Evolutionary conservation across 2,797 vertebrate species (phyloP), one percentile per base, ranked within the genome.

Genomic region (Erithacus rubecula): DNA sequence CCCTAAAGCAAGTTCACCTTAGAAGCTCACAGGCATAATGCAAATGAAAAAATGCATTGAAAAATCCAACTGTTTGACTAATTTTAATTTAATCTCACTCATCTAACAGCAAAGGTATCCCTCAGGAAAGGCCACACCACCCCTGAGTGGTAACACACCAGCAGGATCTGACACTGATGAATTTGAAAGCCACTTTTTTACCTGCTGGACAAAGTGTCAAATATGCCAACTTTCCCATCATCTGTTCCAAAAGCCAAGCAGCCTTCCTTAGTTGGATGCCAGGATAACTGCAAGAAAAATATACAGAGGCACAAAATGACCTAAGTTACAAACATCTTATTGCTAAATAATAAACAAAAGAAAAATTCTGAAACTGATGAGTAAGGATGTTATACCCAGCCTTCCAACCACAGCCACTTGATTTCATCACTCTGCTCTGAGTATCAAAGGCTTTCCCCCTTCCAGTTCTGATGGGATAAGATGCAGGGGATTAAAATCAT

Each of bases 191-290:
- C 21, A 4, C 19, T 80, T 76, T 87, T 98, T 98, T 97, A 99
- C 99, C 98, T 99, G 98, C 96, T 98, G 27, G 98, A 99, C 89
- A 98, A 98, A 67, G 98, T 98, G 10, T 99, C 99, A 81, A 99
- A 99, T 97, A 99, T 96, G 11, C 99, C 99, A 62, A 99, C 99
- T 98, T 99, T 99, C 22, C 99, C 99, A 17, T 99, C 99, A 23
- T 99, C 99, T 5, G 99, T 99, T 82, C 99, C 99, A 91, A 99
- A 99, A 10, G 99, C 98, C 96, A 99, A 96, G 19, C 97, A 98
- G 51, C 98, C 98, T 96, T 99, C 99, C 95, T 98, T 99, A 32
- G 94, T 76, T 10, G 98, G 98, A 94, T 99, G 99, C 99, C 99
- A 99, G 11, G 98, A 98, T 80, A 99, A 96, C 99, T 99, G 94